Conservation (phyloP, 2,113 vertebrate genomes). For the Natator depressus region DNA sequence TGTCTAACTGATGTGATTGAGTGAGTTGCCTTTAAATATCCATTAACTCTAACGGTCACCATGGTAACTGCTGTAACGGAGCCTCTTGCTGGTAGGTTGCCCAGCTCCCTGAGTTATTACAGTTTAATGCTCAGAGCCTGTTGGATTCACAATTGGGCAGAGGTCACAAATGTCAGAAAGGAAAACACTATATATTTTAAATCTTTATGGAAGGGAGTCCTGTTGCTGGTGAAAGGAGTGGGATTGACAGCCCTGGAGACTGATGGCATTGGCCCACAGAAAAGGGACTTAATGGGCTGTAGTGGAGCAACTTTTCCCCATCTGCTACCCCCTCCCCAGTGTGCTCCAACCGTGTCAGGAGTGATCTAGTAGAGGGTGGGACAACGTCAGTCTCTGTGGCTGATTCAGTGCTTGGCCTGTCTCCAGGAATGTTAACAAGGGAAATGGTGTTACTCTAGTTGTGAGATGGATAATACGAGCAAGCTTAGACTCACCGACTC, state of each 20-base stretch:
- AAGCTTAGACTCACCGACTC: too few species aligned
- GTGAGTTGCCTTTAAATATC: constrained; percentile 63
- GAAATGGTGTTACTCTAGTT: not conserved
- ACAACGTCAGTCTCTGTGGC: fast-evolving
- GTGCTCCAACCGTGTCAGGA: not conserved
- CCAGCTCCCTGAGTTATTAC: not conserved
- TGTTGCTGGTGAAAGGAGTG: not conserved
- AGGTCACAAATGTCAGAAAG: constrained; percentile 2
- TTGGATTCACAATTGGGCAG: constrained; percentile 18
- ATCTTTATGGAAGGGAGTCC: not conserved
- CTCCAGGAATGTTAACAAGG: not conserved
- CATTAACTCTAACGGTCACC: constrained; percentile 53
- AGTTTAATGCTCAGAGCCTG: constrained; percentile 38
- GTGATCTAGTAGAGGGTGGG: not conserved
- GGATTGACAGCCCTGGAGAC: not conserved
- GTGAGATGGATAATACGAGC: not conserved
- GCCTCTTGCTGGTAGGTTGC: constrained; percentile 30
- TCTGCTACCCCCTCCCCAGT: not conserved
- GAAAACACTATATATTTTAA: not conserved
- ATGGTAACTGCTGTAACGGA: constrained; percentile 66
- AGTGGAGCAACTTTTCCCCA: not conserved
- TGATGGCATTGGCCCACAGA: not conserved
- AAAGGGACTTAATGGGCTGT: not conserved
- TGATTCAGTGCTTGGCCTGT: not conserved
- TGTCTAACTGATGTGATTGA: constrained; percentile 57